phyloP scores from a whole-genome alignment of 92 coral and sea anemone species.

The Porites rus region DNA sequence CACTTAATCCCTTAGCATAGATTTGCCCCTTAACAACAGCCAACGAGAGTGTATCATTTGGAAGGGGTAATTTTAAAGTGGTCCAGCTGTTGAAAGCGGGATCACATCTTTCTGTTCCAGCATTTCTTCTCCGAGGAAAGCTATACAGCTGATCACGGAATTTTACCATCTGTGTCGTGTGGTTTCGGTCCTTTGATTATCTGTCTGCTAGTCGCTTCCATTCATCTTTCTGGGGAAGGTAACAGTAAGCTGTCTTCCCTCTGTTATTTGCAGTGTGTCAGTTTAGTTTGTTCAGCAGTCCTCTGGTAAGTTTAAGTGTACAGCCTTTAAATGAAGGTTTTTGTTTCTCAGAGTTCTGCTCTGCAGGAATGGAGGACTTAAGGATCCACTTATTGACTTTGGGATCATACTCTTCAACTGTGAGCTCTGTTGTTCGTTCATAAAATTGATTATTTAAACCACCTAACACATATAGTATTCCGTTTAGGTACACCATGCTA shows the following conservation, averaged over 20 bases:
- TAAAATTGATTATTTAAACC: neutral
- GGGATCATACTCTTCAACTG: neutral
- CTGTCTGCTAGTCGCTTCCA: constrained; percentile 16
- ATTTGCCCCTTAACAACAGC: neutral
- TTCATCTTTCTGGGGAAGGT: neutral
- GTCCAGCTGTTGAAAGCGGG: neutral
- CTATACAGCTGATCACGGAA: neutral
- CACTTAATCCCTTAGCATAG: neutral
- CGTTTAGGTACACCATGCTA: neutral
- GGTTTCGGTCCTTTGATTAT: neutral
- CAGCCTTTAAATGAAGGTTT: neutral
- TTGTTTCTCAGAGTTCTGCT: neutral
- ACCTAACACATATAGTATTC: neutral
- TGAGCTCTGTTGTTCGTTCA: neutral
- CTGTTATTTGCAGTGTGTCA: neutral
- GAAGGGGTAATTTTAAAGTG: neutral
- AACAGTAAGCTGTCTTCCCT: neutral
- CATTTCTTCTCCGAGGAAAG: neutral
- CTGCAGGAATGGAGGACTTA: constrained; percentile 5
- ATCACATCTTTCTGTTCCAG: neutral
- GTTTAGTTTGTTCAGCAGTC: neutral
- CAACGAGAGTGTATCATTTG: neutral
- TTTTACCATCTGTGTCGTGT: neutral
- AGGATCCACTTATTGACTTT: neutral
- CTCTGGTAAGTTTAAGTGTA: neutral